Conservation (phyloP, 2,113 vertebrate species). For the Anoplopoma fimbria region DNA sequence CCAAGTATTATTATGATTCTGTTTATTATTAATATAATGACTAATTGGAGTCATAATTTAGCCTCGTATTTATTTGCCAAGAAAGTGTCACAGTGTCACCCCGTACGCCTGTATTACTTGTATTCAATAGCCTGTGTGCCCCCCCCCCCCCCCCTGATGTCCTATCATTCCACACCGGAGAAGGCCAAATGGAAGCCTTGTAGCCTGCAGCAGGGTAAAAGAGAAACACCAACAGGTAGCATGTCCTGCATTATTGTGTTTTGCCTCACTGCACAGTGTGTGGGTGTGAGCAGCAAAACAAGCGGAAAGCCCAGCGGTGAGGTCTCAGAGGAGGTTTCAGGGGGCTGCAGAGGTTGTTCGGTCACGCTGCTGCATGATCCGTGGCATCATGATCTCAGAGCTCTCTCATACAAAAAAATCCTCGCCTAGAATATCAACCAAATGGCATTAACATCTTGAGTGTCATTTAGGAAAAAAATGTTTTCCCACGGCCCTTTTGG, state of each 20-base stretch:
- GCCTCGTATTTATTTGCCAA: neutral
- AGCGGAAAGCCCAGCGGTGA: slow-evolving; percentile 22
- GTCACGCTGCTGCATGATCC: slow-evolving; percentile 5
- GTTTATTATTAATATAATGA: neutral
- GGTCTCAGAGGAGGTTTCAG: slow-evolving; percentile 48
- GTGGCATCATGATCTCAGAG: neutral
- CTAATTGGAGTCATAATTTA: neutral
- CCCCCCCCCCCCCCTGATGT: no score
- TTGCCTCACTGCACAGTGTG: slow-evolving; percentile 18
- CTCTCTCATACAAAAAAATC: neutral
- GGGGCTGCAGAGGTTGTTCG: slow-evolving; percentile 11
- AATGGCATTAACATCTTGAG: neutral
- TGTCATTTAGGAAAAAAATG: neutral
- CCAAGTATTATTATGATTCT: neutral
- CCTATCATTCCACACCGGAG: neutral
- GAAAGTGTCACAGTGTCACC: neutral
- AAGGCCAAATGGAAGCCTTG: neutral
- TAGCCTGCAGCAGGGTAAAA: slow-evolving; percentile 22
- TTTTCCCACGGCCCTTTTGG: neutral
- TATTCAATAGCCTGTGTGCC: neutral
- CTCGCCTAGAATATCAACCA: neutral
- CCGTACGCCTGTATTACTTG: neutral
- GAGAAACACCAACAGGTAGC: slow-evolving; percentile 51
- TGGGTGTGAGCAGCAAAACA: neutral
- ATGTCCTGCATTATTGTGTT: slow-evolving; percentile 22